Evolutionary conservation across 1,140 invertebrate species (phyloP).

Genomic region (Manduca sexta): DNA sequence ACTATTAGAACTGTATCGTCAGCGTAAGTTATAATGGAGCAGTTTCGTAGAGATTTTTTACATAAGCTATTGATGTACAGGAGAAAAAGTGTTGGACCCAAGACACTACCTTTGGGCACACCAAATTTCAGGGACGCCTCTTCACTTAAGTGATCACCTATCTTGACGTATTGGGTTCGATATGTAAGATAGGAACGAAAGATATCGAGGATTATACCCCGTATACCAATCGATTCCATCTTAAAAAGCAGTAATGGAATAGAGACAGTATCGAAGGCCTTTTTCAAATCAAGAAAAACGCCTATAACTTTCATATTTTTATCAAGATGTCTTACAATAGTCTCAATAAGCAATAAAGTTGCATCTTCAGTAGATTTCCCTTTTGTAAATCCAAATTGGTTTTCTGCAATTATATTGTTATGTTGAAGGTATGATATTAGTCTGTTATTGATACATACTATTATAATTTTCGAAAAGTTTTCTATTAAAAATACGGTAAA

Average conservation of each 20-base stretch:
- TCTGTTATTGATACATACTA: no score
- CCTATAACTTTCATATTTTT: neutral
- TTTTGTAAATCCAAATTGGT: neutral
- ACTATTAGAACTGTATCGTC: conserved; percentile 6
- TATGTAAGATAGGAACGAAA: neutral
- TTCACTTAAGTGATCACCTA: neutral
- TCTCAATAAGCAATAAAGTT: neutral
- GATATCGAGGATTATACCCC: neutral
- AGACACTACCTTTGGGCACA: neutral
- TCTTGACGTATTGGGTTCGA: neutral
- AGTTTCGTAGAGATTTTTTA: neutral
- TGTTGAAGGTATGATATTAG: neutral
- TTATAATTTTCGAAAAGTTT: no score
- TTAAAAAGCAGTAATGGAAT: neutral
- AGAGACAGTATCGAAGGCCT: neutral
- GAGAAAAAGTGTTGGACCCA: neutral
- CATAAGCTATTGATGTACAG: neutral
- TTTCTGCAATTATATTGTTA: neutral
- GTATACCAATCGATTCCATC: neutral
- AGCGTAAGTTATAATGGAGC: neutral
- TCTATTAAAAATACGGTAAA: no score
- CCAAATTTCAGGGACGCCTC: no score
- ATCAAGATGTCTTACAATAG: neutral
- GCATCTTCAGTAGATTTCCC: neutral
- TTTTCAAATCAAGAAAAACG: neutral